Base-by-base conservation (phyloP, 64 coral and sea anemone genomes). In the Pocillopora damicornis region DNA sequence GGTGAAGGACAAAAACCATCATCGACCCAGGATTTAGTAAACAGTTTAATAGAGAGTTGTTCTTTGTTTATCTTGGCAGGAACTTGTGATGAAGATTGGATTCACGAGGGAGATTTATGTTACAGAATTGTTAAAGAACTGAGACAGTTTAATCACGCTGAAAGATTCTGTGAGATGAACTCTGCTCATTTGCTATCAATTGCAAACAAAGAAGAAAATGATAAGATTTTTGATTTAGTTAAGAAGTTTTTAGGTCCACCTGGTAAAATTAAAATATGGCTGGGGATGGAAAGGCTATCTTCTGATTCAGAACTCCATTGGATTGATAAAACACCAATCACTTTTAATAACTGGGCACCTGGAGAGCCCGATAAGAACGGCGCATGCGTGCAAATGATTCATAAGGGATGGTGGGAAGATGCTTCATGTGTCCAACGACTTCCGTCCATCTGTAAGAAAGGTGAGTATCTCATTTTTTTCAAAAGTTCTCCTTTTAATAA, bases 331-430 rank as follows among this genome's bases (percentile, higher is more conserved):
- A 90, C 76, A 73, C 69, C 74, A 14, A 14, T 97, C 59, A 35
- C 59, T 1, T 97, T 90, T 36, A 36, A 87, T 16, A 97, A 97
- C 83, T 97, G 91, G 91, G 90, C 81, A 11, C 56, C 81, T 61
- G 94, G 94, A 10, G 91, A 97, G 67, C 94, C 94, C 15, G 82
- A 97, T 73, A 30, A 59, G 22, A 81, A 89, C n/a, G 94, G 94
- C 63, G 94, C 94, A 93, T 97, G 94, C 88, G 94, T 90, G 18
- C 88, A 97, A 88, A 97, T 97, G 91, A 83, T 92, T 60, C 57
- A 77, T 10, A 81, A 90, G 23, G 94, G 94, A 61, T 74, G 89
- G 75, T 97, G 94, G 94, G 73, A 89, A 69, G 94, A 97, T 37
- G 71, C 76, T 11, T 63, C 91, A 17, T 97, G 94, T 88, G 25